Conservation (phyloP, 2,888 invertebrate genomes). For the Thysanoteuthis rhombus region DNA sequence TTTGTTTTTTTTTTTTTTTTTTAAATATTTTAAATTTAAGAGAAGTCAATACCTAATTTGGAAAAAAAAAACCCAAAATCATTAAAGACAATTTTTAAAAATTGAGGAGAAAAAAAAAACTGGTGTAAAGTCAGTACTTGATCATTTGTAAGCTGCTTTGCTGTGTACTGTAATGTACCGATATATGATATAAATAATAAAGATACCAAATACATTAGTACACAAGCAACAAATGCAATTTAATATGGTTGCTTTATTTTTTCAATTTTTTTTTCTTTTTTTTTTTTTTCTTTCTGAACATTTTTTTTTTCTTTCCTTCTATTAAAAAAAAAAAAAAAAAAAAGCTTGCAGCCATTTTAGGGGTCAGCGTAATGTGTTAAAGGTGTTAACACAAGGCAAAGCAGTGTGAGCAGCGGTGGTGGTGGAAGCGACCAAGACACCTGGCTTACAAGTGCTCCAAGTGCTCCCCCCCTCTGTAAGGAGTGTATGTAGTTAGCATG, state of each 20-base stretch:
- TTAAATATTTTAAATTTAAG: neutral
- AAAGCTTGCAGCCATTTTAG: neutral
- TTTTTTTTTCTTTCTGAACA: neutral
- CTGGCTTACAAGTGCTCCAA: constrained; percentile 34
- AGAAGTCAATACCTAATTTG: neutral
- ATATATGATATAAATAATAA: neutral
- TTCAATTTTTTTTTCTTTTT: neutral
- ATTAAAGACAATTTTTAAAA: constrained; percentile 19
- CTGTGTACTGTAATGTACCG: neutral
- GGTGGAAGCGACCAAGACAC: constrained; percentile 41
- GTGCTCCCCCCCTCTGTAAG: constrained; percentile 34
- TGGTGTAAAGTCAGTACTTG: constrained; percentile 16
- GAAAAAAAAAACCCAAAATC: no score
- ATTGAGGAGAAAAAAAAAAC: neutral
- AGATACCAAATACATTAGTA: neutral
- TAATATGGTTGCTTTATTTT: neutral
- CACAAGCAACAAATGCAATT: neutral
- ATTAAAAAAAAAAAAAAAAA: no score
- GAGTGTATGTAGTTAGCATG: constrained; percentile 30
- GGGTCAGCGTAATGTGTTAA: neutral
- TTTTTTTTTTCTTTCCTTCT: neutral
- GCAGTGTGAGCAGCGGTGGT: neutral
- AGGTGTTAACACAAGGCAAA: neutral
- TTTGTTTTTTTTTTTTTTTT: neutral
- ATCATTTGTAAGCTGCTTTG: constrained; percentile 32